Evolutionary conservation across 2,888 invertebrate genomes (phyloP).

Genomic region (Candidula unifasciata): DNA sequence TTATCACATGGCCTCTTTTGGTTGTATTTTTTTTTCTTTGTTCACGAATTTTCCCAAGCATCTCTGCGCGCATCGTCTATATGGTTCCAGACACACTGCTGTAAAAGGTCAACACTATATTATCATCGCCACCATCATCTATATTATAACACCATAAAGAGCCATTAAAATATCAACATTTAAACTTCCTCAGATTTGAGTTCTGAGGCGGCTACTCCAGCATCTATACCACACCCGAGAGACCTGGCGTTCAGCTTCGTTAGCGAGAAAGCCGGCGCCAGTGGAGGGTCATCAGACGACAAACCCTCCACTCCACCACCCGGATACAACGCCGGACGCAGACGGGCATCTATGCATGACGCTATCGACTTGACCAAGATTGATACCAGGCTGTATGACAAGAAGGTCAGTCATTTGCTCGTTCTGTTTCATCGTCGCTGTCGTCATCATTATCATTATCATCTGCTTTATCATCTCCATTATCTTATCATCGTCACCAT

Average conservation of each 20-base stretch:
- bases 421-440: background rate
- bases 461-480: too few species aligned
- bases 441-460: too few species aligned
- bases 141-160: too few species aligned
- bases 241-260: conserved; percentile 69
- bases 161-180: background rate
- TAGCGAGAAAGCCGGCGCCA: conserved; percentile 61
- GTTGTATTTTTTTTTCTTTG: too few species aligned
- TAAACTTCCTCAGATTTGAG: conserved; percentile 55
- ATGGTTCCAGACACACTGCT: too few species aligned
- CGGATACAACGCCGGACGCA: conserved; percentile 60
- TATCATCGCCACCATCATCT: too few species aligned
- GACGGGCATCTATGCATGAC: conserved; percentile 81
- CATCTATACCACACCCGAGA: conserved; percentile 62
- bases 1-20: too few species aligned
- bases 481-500: too few species aligned
- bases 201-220: conserved; percentile 65
- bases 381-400: conserved; percentile 74
- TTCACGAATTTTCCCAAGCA: too few species aligned
- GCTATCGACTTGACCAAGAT: conserved; percentile 81
- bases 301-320: conserved; percentile 59
- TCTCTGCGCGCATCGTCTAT: too few species aligned
- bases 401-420: conserved; percentile 65
- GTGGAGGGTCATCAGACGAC: conserved; percentile 60
- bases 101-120: too few species aligned